Conservation (phyloP, 2,797 vertebrate species). For the Borostomias antarcticus region DNA sequence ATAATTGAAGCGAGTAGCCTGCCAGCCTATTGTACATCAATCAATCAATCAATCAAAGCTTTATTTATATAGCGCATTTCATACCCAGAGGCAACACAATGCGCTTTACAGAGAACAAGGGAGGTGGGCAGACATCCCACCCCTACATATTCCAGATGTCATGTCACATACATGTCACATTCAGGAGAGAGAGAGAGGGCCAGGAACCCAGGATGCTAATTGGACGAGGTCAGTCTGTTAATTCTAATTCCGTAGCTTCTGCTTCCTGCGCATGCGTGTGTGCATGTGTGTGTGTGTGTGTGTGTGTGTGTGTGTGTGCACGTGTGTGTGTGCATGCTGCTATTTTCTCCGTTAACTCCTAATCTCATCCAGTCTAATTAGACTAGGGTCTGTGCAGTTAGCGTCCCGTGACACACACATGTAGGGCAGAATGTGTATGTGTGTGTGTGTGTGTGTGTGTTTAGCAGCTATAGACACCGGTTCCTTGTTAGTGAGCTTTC, state of each 20-base stretch:
- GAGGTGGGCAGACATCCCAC: no score
- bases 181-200: neutral
- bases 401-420: slow-evolving; percentile 16
- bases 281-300: neutral
- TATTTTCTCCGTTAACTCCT: slow-evolving; percentile 34
- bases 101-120: no score
- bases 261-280: neutral
- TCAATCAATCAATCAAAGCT: no score
- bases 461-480: no score
- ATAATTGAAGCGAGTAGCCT: no score
- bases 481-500: no score
- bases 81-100: no score
- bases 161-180: no score
- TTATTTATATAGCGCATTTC: no score
- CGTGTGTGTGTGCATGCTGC: neutral
- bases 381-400: slow-evolving; percentile 28
- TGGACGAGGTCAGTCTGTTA: neutral
- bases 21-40: no score
- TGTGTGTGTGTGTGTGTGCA: neutral
- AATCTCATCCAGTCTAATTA: slow-evolving; percentile 54
- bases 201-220: neutral
- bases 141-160: no score
- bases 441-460: no score
- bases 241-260: neutral
- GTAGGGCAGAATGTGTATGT: neutral